These are phyloP conservation scores for Dromiciops gliroides DNA, from an alignment of 2,113 vertebrate genomes.

Conservation along the genomic window DNA sequence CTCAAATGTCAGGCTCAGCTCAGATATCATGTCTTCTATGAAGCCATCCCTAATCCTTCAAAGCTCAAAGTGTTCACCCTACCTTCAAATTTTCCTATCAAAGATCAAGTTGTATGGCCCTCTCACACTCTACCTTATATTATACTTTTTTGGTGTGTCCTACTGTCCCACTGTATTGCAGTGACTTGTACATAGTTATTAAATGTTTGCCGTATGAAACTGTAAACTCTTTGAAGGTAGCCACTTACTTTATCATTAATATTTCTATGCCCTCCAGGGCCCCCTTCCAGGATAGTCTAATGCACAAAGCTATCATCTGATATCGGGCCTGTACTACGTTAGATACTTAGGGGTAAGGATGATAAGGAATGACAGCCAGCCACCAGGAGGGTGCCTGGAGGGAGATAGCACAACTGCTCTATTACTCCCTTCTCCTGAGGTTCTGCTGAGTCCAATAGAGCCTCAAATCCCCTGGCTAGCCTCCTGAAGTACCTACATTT, in stretches of 20 bases:
- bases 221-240: neutral
- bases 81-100: neutral
- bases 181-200: neutral
- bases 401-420: neutral
- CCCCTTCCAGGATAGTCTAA: neutral
- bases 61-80: neutral
- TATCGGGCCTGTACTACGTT: neutral
- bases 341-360: neutral
- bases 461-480: slow-evolving; percentile 6
- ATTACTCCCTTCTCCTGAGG: slow-evolving; percentile 13
- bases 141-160: neutral
- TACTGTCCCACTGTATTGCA: neutral
- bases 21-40: neutral
- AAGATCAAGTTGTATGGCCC: neutral
- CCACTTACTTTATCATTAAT: neutral
- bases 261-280: neutral
- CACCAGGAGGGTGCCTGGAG: neutral
- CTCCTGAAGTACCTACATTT: neutral
- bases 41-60: neutral
- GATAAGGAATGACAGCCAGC: slow-evolving; percentile 29
- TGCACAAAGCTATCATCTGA: neutral
- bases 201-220: neutral
- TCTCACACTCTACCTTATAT: neutral
- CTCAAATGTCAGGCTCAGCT: neutral
- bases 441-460: slow-evolving; percentile 47